These are phyloP conservation scores for Rhynchotus rufescens DNA, from an alignment of 2,797 vertebrate genomes.

Conservation along the genomic window DNA sequence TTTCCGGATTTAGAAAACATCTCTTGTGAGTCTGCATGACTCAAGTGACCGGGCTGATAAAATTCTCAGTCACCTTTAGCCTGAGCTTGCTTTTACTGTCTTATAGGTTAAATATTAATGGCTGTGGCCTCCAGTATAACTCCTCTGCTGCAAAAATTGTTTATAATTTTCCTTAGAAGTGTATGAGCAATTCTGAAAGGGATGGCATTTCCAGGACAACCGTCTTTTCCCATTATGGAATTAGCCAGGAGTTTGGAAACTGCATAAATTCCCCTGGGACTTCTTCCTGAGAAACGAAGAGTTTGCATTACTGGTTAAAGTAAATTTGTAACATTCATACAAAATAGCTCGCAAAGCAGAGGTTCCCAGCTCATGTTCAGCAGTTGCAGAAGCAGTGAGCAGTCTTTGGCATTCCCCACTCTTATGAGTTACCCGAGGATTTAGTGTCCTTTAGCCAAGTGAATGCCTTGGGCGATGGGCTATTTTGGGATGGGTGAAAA, in stretches of 20 bases:
- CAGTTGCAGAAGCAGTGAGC: neutral
- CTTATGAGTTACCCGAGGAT: neutral
- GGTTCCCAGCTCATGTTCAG: neutral
- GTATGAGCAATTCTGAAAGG: neutral
- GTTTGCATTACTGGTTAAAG: neutral
- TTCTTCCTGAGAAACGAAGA: neutral
- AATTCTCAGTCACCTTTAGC: neutral
- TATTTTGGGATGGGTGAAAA: neutral
- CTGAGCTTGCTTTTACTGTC: neutral
- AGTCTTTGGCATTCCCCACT: neutral
- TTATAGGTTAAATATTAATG: neutral
- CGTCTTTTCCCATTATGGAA: accelerated
- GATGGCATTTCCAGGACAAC: neutral
- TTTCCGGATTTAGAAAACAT: neutral
- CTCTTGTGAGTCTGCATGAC: neutral
- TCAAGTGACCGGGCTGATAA: neutral
- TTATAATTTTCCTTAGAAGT: neutral
- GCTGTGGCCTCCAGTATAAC: neutral
- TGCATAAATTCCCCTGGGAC: neutral
- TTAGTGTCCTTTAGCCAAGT: neutral
- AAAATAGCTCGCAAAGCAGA: neutral
- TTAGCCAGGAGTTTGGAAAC: neutral
- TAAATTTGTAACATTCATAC: neutral
- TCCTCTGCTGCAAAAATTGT: neutral
- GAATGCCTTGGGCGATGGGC: neutral